Evolutionary conservation across 2,113 vertebrate species (phyloP).

Genomic region (Gymnobelideus leadbeateri): DNA sequence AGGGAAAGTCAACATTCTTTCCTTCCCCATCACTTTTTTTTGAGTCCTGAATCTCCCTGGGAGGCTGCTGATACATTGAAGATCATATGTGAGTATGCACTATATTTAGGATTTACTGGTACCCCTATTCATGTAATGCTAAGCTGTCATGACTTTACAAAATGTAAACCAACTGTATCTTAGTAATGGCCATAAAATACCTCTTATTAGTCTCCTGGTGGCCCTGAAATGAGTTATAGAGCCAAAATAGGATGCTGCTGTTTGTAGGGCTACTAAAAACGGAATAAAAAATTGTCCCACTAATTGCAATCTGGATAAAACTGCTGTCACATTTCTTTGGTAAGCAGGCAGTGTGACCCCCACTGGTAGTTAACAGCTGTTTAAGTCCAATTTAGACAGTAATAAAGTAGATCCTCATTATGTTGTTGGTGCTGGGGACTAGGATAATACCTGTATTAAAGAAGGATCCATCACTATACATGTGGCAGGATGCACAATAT

Average conservation of each 20-base stretch:
- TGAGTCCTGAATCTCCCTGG: constrained; percentile 11
- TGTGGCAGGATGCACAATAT: neutral
- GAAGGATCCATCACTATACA: neutral
- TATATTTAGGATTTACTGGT: neutral
- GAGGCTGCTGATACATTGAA: neutral
- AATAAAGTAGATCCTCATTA: constrained; percentile 30
- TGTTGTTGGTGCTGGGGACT: neutral
- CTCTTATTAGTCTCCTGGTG: constrained; percentile 62
- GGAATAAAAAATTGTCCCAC: constrained; percentile 68
- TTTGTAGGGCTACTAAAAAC: constrained; percentile 77
- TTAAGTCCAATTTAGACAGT: neutral
- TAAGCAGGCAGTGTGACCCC: constrained; percentile 11
- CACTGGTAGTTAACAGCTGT: constrained; percentile 55
- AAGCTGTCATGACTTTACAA: constrained; percentile 9
- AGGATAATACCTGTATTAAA: neutral
- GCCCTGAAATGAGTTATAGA: constrained; percentile 64
- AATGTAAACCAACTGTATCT: constrained; percentile 60
- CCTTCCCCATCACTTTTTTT: neutral
- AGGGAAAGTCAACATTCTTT: neutral
- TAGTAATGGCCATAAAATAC: constrained; percentile 61
- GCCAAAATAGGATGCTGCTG: constrained; percentile 73
- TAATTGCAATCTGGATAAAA: constrained; percentile 62
- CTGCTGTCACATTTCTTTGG: constrained; percentile 29
- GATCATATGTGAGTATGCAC: neutral
- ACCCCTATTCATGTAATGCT: neutral